Evolutionary conservation across 1,140 invertebrate species (phyloP), one percentile per base, ranked within the genome.

Genomic region (Drosophila erecta): DNA sequence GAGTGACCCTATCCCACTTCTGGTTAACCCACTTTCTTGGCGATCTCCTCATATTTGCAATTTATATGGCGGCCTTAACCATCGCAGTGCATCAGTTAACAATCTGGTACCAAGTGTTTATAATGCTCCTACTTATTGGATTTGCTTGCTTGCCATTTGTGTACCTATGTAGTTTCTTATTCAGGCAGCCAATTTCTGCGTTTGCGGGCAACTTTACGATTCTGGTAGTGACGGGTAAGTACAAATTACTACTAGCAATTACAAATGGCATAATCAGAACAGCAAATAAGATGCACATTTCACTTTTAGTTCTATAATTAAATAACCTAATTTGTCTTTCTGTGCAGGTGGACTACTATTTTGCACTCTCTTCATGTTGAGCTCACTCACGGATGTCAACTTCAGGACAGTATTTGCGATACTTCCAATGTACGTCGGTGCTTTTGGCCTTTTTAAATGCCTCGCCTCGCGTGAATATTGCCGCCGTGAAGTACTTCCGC

Each of bases 11-110:
- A n/a, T 17, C 35, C 6, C 7, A 6, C 11, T 65, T 38, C 33
- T 65, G 61, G 61, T 11, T 35, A 7, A 47, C 61, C 4, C 51
- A 65, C 24, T 65, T 56, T 22, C 1, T 47, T 3, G 55, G 51
- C 50, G 61, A 56, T 40, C 47, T 30, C 7, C 8, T 47, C 0
- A 47, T 56, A 4, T 56, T 11, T 37, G 3, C 14, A 1, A 10
- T 24, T 15, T 64, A 24, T 46, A 37, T 47, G 33, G 1, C n/a
- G 20, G 20, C 43, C 6, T 33, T 47, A 3, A 10, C 44, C 2
- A 0, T 56, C 11, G 51, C 51, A 11, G 4, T 56, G 1, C 6
- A 47, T 20, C 14, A 22, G 10, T 1, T 12, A 1, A 17, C 57
- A 27, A 12, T 27, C 0, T 35, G 15, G 20, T 37, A 15, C 15